phyloP scores from a whole-genome alignment of 2,797 vertebrate species.

The Momotus momota region DNA sequence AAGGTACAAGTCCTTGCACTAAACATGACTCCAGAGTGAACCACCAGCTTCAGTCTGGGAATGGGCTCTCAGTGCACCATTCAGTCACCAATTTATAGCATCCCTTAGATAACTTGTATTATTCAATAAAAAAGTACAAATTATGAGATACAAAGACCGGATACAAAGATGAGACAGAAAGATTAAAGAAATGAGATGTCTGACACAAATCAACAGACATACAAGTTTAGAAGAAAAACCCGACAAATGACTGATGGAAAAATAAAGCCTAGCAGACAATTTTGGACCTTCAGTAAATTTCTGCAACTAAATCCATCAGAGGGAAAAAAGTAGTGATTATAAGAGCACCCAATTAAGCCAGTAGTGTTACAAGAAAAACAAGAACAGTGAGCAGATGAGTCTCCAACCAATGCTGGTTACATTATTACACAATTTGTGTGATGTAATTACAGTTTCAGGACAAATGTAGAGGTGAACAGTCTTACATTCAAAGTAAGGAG shows the following conservation, averaged over 20 bases:
- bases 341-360: not conserved
- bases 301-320: not conserved
- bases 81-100: not conserved
- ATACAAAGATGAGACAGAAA: not conserved
- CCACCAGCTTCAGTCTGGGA: not conserved
- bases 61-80: not conserved
- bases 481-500: not conserved
- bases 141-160: not conserved
- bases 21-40: not conserved
- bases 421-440: not conserved
- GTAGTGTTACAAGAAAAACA: not conserved
- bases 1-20: not conserved
- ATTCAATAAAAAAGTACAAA: not conserved
- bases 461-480: not conserved
- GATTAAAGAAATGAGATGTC: not conserved
- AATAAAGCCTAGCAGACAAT: not conserved
- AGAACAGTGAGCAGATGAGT: not conserved
- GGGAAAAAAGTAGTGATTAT: not conserved
- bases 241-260: not conserved
- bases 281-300: not conserved
- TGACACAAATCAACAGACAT: not conserved
- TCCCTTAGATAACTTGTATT: not conserved
- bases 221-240: not conserved
- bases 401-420: not conserved
- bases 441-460: constrained; percentile 5